Evolutionary conservation across 2,113 vertebrate species (phyloP).

Genomic region (Urocitellus parryii): DNA sequence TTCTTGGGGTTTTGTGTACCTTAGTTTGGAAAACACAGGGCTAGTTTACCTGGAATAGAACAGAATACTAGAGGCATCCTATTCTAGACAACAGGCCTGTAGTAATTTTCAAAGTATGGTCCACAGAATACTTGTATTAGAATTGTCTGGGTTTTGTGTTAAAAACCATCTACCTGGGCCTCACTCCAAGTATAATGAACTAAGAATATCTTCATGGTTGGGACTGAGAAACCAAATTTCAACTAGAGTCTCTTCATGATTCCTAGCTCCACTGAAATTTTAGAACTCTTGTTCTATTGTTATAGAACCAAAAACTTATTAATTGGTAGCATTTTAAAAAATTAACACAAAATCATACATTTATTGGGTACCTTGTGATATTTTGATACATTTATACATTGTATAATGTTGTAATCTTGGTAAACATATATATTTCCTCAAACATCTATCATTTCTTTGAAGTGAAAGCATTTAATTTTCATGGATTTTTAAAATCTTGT

Average conservation of each 20-base stretch:
- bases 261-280: background rate
- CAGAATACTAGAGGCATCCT: background rate
- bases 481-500: background rate
- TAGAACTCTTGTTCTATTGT: background rate
- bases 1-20: background rate
- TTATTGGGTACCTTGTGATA: background rate
- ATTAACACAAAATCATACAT: background rate
- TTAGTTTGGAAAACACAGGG: background rate
- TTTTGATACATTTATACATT: background rate
- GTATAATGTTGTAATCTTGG: background rate
- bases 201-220: background rate
- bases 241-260: background rate
- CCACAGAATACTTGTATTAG: background rate
- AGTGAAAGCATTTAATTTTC: background rate
- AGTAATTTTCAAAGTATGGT: background rate
- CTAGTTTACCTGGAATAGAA: background rate
- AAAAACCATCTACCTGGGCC: background rate
- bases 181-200: background rate
- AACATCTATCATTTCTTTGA: background rate
- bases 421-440: background rate
- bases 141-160: background rate
- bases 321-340: background rate
- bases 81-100: background rate
- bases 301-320: background rate
- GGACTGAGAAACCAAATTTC: background rate